Percentiles rank a stretch among this genome's conserved stretches.
Conservation (phyloP, 2,888 invertebrate genomes). For the Nomada hirtipes region DNA sequence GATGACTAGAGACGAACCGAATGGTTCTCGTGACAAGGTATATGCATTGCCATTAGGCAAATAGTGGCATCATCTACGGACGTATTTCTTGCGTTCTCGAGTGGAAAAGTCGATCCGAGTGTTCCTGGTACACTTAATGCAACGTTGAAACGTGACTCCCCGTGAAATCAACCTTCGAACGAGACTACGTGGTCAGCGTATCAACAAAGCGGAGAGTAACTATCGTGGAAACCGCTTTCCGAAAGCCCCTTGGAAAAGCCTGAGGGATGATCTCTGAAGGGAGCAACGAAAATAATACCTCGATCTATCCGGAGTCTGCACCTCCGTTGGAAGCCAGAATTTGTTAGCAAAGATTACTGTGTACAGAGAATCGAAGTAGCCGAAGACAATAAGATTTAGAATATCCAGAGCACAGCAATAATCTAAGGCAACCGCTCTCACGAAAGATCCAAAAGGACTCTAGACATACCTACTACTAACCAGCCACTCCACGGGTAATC, state of each 20-base stretch:
- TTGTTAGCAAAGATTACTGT: background rate
- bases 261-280: background rate
- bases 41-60: constrained; percentile 18
- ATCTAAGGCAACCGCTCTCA: constrained; percentile 28
- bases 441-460: background rate
- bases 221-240: background rate
- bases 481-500: background rate
- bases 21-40: background rate
- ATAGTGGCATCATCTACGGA: constrained; percentile 6
- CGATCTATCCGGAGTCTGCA: background rate
- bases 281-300: background rate
- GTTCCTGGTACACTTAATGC: constrained; percentile 22
- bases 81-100: constrained; percentile 9
- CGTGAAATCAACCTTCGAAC: constrained; percentile 38
- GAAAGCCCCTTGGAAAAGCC: background rate
- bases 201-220: constrained; percentile 33
- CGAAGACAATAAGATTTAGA: constrained; percentile 36
- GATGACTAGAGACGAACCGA: background rate
- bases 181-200: constrained; percentile 38
- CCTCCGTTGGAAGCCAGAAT: background rate
- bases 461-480: too few species aligned
- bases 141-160: constrained; percentile 40
- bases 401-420: constrained; percentile 4
- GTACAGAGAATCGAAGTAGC: constrained; percentile 4
- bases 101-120: constrained; percentile 23